A percentile compares a stretch with the other conserved stretches of the same genome.
phyloP scores from a whole-genome alignment of 1,140 invertebrate genomes.

The Proales similis region DNA sequence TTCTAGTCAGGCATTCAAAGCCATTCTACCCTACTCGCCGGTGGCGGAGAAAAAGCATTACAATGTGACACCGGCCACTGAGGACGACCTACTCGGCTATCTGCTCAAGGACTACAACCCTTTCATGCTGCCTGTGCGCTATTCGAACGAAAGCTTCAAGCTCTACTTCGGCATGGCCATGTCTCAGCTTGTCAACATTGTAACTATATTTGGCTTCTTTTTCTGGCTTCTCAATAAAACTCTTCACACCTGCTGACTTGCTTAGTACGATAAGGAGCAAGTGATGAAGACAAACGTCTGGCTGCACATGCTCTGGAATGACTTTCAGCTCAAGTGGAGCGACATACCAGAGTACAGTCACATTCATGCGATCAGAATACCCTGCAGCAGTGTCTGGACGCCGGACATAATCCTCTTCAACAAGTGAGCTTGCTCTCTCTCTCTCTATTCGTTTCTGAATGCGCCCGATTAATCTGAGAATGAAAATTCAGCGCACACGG shows the following conservation, averaged over 20 bases:
- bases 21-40: too few species aligned
- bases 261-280: conserved; percentile 43
- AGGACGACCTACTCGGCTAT: conserved; percentile 26
- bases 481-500: conserved; percentile 47
- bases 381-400: conserved; percentile 98
- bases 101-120: conserved; percentile 33
- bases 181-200: conserved; percentile 24
- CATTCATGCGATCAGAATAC: conserved; percentile 84
- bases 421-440: conserved; percentile 67
- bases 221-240: not conserved
- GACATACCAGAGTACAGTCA: conserved; percentile 66
- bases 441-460: conserved; percentile 4
- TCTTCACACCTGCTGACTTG: not conserved
- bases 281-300: conserved; percentile 57
- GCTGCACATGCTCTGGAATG: conserved; percentile 42
- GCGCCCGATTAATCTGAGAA: not conserved
- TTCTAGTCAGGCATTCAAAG: too few species aligned
- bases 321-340: conserved; percentile 36
- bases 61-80: too few species aligned
- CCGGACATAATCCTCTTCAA: conserved; percentile 99
- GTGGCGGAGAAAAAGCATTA: too few species aligned
- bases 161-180: conserved; percentile 20
- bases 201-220: not conserved
- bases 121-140: not conserved
- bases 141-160: conserved; percentile 29